These are phyloP conservation scores for Drosophila lacicola DNA, from an alignment of 2,888 invertebrate genomes.

Conservation along the genomic window DNA sequence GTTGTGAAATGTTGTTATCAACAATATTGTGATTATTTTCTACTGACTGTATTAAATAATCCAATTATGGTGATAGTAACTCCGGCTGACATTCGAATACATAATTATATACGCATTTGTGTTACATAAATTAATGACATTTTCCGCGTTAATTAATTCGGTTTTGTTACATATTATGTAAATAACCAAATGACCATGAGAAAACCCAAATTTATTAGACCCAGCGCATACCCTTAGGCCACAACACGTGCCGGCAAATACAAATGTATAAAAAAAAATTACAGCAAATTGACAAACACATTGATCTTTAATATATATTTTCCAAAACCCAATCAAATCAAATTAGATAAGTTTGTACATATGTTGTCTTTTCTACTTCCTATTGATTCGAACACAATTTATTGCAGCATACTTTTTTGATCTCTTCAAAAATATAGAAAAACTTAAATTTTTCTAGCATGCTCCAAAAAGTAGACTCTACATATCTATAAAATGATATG, in stretches of 20 bases:
- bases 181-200: neutral
- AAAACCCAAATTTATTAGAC: neutral
- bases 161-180: neutral
- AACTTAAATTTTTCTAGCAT: slow-evolving; percentile 3
- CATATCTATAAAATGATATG: neutral
- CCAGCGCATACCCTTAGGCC: too few relatives aligned
- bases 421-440: neutral
- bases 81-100: neutral
- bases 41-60: neutral
- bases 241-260: neutral
- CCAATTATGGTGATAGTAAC: neutral
- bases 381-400: neutral
- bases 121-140: neutral
- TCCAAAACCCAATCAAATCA: neutral
- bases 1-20: too few relatives aligned
- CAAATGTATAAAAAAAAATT: neutral
- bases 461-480: slow-evolving; percentile 21
- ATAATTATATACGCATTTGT: neutral
- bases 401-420: slow-evolving; percentile 3
- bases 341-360: neutral
- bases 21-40: neutral
- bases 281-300: slow-evolving; percentile 10
- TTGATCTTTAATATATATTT: slow-evolving; percentile 12
- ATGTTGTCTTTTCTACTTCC: slow-evolving; percentile 29
- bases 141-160: neutral